Evolutionary conservation across 92 coral and sea anemone species (phyloP).

Genomic region (Bergia sp.): DNA sequence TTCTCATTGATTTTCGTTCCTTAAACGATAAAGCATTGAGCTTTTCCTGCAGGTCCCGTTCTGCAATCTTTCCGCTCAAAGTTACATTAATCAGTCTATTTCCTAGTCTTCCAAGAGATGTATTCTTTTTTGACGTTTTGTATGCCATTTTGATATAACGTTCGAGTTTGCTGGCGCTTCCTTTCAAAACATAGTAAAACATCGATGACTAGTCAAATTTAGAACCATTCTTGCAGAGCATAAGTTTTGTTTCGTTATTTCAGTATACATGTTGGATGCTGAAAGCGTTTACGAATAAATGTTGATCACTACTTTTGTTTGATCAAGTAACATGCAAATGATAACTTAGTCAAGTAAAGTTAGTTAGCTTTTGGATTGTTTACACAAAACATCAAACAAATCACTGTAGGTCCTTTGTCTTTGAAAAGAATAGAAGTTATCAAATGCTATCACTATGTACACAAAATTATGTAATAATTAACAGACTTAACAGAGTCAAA

Average conservation of each 20-base stretch:
- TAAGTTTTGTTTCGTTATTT: background rate
- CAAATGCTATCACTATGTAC: background rate
- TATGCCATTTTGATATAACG: conserved; percentile 7
- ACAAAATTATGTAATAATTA: background rate
- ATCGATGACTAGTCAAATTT: background rate
- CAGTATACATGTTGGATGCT: too few relatives aligned
- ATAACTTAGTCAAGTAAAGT: background rate
- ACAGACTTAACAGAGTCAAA: background rate
- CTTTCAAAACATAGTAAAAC: background rate
- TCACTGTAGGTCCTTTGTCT: background rate
- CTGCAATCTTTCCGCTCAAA: conserved; percentile 72
- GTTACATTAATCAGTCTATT: conserved; percentile 61
- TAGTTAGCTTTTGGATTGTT: background rate
- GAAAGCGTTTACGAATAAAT: too few relatives aligned
- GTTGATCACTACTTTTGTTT: background rate
- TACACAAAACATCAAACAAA: background rate
- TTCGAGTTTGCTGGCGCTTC: background rate
- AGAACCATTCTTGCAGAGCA: background rate
- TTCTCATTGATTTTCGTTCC: conserved; percentile 75
- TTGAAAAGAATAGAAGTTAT: background rate
- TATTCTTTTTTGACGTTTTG: conserved; percentile 63
- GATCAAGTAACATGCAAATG: background rate
- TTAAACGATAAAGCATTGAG: conserved; percentile 63
- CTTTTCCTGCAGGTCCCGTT: conserved; percentile 76
- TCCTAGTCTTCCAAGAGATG: conserved; percentile 61